Evolutionary conservation across 2,113 vertebrate genomes (phyloP).

Genomic region (Crotalus helleri): DNA sequence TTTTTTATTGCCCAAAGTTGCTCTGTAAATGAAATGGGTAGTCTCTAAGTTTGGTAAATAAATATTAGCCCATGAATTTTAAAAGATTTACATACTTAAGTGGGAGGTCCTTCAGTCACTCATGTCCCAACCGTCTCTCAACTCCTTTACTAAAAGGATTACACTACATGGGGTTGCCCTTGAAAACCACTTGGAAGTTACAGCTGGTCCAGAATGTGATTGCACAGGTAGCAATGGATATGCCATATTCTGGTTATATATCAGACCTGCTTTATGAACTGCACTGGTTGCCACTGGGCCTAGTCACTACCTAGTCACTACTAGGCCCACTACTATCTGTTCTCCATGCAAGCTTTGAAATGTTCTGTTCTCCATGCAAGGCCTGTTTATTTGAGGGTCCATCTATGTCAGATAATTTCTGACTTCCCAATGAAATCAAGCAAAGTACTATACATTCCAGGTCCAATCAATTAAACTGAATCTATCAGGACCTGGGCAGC

Average conservation of each 20-base stretch:
- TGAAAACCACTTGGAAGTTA: neutral
- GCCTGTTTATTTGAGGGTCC: neutral
- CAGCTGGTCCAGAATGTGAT: neutral
- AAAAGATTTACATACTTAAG: neutral
- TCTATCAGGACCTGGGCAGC: neutral
- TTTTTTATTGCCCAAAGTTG: neutral
- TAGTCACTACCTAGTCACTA: no score
- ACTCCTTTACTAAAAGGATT: neutral
- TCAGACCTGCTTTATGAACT: neutral
- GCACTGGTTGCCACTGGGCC: neutral
- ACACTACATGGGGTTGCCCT: neutral
- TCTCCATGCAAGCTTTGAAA: no score
- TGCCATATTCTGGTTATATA: neutral
- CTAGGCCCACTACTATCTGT: no score
- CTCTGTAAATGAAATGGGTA: neutral
- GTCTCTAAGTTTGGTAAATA: neutral
- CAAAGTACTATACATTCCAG: neutral
- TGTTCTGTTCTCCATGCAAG: neutral
- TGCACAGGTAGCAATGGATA: neutral
- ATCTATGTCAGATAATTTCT: neutral
- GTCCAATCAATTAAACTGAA: neutral
- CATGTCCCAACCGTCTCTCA: neutral
- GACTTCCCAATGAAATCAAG: neutral
- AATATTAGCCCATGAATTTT: neutral
- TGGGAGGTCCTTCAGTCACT: neutral